phyloP scores from a whole-genome alignment of 2,113 vertebrate species.

The Heliornis fulica region DNA sequence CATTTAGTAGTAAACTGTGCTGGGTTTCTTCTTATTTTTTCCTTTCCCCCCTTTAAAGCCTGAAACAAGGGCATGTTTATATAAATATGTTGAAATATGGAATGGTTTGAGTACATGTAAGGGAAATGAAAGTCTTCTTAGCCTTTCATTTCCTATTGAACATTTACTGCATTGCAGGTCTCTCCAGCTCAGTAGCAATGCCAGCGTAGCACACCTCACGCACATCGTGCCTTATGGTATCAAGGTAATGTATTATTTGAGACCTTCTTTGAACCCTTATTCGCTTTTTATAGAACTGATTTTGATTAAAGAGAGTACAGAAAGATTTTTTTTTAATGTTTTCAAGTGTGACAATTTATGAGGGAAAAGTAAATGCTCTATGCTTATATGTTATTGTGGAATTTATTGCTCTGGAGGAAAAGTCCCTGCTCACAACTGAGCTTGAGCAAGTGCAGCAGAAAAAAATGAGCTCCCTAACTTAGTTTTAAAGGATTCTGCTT shows the following conservation, averaged over 20 bases:
- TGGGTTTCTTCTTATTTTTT: neutral
- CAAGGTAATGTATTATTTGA: neutral
- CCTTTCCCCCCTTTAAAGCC: conserved; percentile 14
- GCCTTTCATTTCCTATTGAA: conserved; percentile 20
- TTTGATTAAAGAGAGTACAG: conserved; percentile 45
- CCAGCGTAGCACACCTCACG: neutral
- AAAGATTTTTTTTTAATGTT: conserved; percentile 1
- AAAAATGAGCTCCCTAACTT: neutral
- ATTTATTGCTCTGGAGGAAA: neutral
- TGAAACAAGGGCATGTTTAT: conserved; percentile 58
- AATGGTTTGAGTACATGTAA: conserved; percentile 35
- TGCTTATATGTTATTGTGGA: neutral
- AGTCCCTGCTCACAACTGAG: neutral
- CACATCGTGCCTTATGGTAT: neutral
- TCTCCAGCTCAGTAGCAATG: neutral
- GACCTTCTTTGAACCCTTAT: conserved; percentile 41
- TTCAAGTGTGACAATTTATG: conserved; percentile 27
- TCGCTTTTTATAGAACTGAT: conserved; percentile 48
- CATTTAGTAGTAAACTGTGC: conserved; percentile 49
- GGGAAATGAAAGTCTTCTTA: conserved; percentile 29
- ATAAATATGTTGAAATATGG: conserved; percentile 57
- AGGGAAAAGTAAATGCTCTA: neutral
- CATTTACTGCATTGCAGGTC: conserved; percentile 61
- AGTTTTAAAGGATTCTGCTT: neutral
- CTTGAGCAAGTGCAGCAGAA: neutral